Evolutionary conservation across 2,888 invertebrate species (phyloP).

Genomic region (Aphodius granarius): DNA sequence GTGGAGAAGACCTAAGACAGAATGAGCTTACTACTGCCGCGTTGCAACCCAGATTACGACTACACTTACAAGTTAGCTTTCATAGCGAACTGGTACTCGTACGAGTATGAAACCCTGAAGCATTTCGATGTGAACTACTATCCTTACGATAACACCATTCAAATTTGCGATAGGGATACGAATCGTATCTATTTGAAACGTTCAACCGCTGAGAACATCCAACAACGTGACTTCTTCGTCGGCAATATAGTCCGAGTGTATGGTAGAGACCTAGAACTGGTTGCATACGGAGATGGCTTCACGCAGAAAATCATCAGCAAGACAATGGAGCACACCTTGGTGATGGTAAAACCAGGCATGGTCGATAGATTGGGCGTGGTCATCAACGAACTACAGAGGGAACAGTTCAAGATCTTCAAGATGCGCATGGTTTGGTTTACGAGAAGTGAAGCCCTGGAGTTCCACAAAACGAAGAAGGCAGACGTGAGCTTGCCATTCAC

Average conservation of each 20-base stretch:
- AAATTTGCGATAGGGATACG: constrained; percentile 60
- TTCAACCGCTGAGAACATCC: constrained; percentile 67
- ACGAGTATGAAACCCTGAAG: constrained; percentile 71
- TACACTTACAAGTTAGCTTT: constrained; percentile 64
- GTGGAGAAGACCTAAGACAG: not conserved
- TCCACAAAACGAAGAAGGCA: constrained; percentile 62
- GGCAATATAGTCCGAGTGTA: constrained; percentile 74
- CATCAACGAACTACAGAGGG: constrained; percentile 65
- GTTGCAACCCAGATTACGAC: constrained; percentile 49
- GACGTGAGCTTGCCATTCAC: constrained; percentile 66
- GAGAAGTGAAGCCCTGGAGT: constrained; percentile 64
- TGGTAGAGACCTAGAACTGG: constrained; percentile 72
- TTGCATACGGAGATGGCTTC: constrained; percentile 70
- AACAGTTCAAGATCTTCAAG: constrained; percentile 64
- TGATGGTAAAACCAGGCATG: constrained; percentile 75
- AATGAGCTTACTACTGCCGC: not conserved
- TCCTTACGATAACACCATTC: constrained; percentile 75
- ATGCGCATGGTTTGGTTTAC: constrained; percentile 73
- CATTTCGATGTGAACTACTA: constrained; percentile 78
- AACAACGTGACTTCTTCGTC: constrained; percentile 69
- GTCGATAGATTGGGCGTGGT: constrained; percentile 74
- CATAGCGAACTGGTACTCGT: constrained; percentile 86
- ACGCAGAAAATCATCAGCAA: constrained; percentile 67
- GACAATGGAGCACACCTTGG: constrained; percentile 72
- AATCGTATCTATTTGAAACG: constrained; percentile 59